Evolutionary conservation across 2,797 vertebrate species (phyloP), one percentile per base, ranked within the genome.

Genomic region (Tokudaia muenninki): DNA sequence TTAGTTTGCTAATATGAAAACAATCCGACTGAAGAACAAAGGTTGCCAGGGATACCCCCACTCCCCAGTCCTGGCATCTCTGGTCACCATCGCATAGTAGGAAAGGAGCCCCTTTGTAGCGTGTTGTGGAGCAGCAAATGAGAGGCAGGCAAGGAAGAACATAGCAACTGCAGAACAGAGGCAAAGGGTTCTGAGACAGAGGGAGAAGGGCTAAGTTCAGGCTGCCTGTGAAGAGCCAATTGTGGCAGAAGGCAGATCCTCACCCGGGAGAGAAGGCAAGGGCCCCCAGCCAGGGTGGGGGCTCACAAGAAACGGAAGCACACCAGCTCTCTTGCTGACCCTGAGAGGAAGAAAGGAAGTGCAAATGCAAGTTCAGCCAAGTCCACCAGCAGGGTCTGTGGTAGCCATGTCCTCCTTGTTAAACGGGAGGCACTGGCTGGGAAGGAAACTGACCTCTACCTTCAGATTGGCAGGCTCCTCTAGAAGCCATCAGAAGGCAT

Each of bases 331-430:
- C 44, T 61, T 0, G 26, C 72, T 70, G 70, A 78, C 74, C 89
- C n/a, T 44, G 77, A 17, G 67, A 94, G 94, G 87, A 80, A 50
- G 90, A 75, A 88, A 97, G 96, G 74, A 78, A 87, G 77, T 24
- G 3, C 26, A 16, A 1, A 0, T 12, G 26, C 19, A 50, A 65
- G 44, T 55, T 59, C 83, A 83, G 57, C 44, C 50, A 52, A 77
- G 34, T 31, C 34, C 37, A 16, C 47, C 26, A 4, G 61, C 31
- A 61, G 34, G 74, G 17, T 65, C 55, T 47, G 52, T 34, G 50
- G 65, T 29, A 61, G 24, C 89, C 44, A 14, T n/a, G 41, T 65
- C 74, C 92, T 92, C 87, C 94, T 77, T 65, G 6, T 70, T 83
- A 75, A 86, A 90, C 63, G 93, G 47, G 77, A 87, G 26, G 61